Evolutionary conservation across 2,888 invertebrate species (phyloP).

Genomic region (Drosophila limbata): DNA sequence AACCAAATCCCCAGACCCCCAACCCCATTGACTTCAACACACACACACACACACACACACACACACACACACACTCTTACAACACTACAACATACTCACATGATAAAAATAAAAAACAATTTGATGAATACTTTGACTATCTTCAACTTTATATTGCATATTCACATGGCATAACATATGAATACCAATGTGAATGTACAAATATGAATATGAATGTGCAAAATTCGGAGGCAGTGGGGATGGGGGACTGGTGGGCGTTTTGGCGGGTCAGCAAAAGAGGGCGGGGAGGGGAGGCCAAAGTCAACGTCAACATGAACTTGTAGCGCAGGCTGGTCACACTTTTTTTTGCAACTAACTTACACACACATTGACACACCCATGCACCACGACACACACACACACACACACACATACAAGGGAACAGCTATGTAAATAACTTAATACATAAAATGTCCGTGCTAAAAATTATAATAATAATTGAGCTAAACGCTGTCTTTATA

Average conservation of each 20-base stretch:
- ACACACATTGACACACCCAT: constrained; percentile 11
- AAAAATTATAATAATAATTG: constrained; percentile 22
- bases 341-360: constrained; percentile 14
- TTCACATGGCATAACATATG: constrained; percentile 41
- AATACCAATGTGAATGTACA: constrained; percentile 45
- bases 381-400: constrained; percentile 23
- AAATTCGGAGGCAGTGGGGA: too few species aligned
- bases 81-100: constrained; percentile 5
- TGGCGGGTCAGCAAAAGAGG: neutral
- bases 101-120: constrained; percentile 29
- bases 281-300: constrained; percentile 11
- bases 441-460: constrained; percentile 46
- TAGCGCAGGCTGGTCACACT: constrained; percentile 33
- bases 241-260: constrained; percentile 10
- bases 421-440: constrained; percentile 52
- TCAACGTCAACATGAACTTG: constrained; percentile 33
- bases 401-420: constrained; percentile 28
- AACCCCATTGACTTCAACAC: constrained; percentile 11
- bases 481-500: constrained; percentile 27
- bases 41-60: constrained; percentile 7
- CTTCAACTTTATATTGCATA: constrained; percentile 50
- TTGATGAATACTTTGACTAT: constrained; percentile 34
- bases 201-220: constrained; percentile 38
- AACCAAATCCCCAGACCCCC: constrained; percentile 5
- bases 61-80: neutral